Evolutionary conservation across 2,797 vertebrate genomes (phyloP), one percentile per base, ranked within the genome.

Genomic region (Hoplostethus mediterraneus): DNA sequence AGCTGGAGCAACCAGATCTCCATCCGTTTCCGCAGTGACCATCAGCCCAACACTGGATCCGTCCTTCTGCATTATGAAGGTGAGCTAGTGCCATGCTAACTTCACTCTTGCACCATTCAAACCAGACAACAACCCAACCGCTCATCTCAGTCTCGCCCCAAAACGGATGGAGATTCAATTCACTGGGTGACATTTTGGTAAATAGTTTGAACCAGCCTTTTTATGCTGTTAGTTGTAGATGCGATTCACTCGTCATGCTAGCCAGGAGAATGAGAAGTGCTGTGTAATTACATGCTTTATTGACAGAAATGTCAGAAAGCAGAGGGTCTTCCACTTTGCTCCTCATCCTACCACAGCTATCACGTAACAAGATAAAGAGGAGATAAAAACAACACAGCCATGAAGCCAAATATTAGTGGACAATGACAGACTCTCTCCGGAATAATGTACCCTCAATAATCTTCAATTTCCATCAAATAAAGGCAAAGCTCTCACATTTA

Each of bases 1-100:
- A 98, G 98, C 90, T 96, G 96, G 13, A 98, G 96, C 88, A 98
- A 99, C 91, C 95, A 97, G 93, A 96, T 98, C 61, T 94, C 96
- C 68, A 92, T 99, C 59, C 95, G 86, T 63, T 97, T 98, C 81
- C 96, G 93, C 68, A 96, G 96, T 64, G 90, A 94, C 45, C 95
- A 95, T 6, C 92, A 78, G 13, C 79, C 71, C 8, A 89, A 86
- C 33, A 91, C 95, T 0, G 95, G 96, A 10, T 95, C 93, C 58
- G 94, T 98, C 76, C 92, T 90, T 73, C 95, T 99, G 84, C 95
- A 74, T 78, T 99, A 98, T 85, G 96, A 97, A 96, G 98, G 98
- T 99, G 93, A 70, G 77, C 48, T 36, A n/a, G 21, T 42, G 2
- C 17, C 42, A 66, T 10, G 62, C 21, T 6, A 55, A 4, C 7